These are phyloP conservation scores for Wiebesia pumilae DNA, from an alignment of 1,140 invertebrate genomes.

Conservation along the genomic window DNA sequence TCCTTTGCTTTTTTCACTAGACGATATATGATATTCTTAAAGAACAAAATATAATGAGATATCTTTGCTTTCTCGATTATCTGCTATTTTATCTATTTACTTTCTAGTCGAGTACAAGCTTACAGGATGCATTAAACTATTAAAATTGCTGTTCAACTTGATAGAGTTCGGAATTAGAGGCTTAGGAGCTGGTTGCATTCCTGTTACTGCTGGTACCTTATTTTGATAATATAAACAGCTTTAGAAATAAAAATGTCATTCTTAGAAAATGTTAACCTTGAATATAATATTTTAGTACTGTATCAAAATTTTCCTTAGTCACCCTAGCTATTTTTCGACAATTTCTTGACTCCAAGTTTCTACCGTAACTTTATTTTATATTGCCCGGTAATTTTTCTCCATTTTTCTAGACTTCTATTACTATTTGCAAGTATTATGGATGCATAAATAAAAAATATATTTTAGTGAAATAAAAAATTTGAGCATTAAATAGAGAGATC, in stretches of 20 bases:
- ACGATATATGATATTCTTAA: background rate
- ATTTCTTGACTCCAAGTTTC: too few species aligned
- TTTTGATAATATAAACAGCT: slow-evolving; percentile 18
- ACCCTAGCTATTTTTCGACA: too few species aligned
- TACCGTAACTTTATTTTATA: background rate
- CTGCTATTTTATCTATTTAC: too few species aligned
- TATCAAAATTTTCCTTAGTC: too few species aligned
- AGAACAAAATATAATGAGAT: background rate
- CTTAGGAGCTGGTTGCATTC: background rate
- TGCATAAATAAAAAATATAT: slow-evolving; percentile 46
- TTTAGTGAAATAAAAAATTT: slow-evolving; percentile 31
- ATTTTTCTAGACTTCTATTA: background rate
- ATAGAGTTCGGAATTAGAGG: background rate
- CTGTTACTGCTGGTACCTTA: background rate
- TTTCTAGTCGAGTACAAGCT: background rate
- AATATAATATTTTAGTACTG: slow-evolving; percentile 11
- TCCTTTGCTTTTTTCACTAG: background rate
- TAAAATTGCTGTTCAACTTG: background rate
- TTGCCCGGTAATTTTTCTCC: slow-evolving; percentile 15
- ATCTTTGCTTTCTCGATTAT: background rate
- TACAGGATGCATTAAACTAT: slow-evolving; percentile 20
- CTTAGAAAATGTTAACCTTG: slow-evolving; percentile 37
- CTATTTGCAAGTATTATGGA: slow-evolving; percentile 30
- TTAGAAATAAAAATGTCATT: background rate
- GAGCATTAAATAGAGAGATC: background rate